These are phyloP conservation scores for Zhengitettix transpicula DNA, from an alignment of 2,888 invertebrate species.

Conservation along the genomic window DNA sequence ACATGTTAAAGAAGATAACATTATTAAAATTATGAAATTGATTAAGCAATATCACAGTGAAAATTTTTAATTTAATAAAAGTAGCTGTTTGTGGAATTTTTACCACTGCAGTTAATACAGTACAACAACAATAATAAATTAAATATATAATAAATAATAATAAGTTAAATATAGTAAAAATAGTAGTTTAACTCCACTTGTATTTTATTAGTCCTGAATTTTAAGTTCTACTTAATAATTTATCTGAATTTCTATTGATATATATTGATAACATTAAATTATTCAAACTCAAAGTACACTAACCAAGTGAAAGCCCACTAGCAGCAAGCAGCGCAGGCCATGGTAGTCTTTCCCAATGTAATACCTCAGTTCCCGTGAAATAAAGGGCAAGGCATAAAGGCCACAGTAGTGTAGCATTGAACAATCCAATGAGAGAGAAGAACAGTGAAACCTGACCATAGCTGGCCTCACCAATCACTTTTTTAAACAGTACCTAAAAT, in stretches of 20 bases:
- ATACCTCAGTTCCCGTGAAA: slow-evolving; percentile 69
- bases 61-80: too few species aligned
- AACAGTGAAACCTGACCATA: slow-evolving; percentile 85
- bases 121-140: too few species aligned
- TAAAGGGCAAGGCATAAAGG: slow-evolving; percentile 76
- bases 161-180: too few species aligned
- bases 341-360: slow-evolving; percentile 69
- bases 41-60: too few species aligned
- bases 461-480: slow-evolving; percentile 84
- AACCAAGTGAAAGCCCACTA: slow-evolving; percentile 61
- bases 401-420: slow-evolving; percentile 80
- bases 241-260: neutral
- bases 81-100: too few species aligned
- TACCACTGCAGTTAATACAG: too few species aligned
- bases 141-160: too few species aligned
- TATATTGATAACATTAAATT: neutral
- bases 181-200: too few species aligned
- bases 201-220: too few species aligned
- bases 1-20: too few species aligned
- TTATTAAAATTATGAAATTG: too few species aligned
- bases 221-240: neutral
- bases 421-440: slow-evolving; percentile 77
- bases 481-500: slow-evolving; percentile 78
- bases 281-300: neutral
- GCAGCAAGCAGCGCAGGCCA: slow-evolving; percentile 74